Conservation (phyloP, 2,113 vertebrate species). For the Sander vitreus region DNA sequence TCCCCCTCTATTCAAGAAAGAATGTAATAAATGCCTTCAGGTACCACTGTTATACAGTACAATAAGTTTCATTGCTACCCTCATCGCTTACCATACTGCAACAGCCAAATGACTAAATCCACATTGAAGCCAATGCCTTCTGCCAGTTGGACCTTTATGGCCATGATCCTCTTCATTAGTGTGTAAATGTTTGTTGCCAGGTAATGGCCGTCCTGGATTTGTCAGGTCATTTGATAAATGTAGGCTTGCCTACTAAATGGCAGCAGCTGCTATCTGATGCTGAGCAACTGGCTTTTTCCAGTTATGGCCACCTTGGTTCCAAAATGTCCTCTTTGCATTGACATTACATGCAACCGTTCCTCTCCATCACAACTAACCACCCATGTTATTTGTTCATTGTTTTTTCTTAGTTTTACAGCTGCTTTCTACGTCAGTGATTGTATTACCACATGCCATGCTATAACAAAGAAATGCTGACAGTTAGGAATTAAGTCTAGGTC, state of each 20-base stretch:
- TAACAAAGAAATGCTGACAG: conserved; percentile 21
- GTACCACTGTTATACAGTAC: conserved; percentile 76
- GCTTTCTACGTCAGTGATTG: conserved; percentile 33
- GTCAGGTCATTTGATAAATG: conserved; percentile 54
- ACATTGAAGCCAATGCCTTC: conserved; percentile 33
- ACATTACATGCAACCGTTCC: conserved; percentile 34
- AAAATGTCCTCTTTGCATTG: conserved; percentile 20
- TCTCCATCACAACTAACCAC: conserved; percentile 51
- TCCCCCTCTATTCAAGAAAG: conserved; percentile 90
- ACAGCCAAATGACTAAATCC: conserved; percentile 71
- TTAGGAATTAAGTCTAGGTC: conserved; percentile 10
- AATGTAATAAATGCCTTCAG: conserved; percentile 91
- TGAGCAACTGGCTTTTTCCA: conserved; percentile 19
- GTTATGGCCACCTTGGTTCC: conserved; percentile 3
- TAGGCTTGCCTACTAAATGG: conserved; percentile 21
- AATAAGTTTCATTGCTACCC: conserved; percentile 74
- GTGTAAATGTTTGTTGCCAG: conserved; percentile 51
- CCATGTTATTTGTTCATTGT: conserved; percentile 14
- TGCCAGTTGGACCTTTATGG: conserved; percentile 21
- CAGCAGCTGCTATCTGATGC: conserved; percentile 37
- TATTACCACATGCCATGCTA: background rate
- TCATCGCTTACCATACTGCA: conserved; percentile 68
- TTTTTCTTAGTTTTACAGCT: conserved; percentile 15
- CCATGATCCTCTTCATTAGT: conserved; percentile 17
- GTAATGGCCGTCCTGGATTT: conserved; percentile 52